Percentiles rank a stretch among this genome's conserved stretches.
phyloP scores from a whole-genome alignment of 2,113 vertebrate species.

The Amblyornis subalaris region DNA sequence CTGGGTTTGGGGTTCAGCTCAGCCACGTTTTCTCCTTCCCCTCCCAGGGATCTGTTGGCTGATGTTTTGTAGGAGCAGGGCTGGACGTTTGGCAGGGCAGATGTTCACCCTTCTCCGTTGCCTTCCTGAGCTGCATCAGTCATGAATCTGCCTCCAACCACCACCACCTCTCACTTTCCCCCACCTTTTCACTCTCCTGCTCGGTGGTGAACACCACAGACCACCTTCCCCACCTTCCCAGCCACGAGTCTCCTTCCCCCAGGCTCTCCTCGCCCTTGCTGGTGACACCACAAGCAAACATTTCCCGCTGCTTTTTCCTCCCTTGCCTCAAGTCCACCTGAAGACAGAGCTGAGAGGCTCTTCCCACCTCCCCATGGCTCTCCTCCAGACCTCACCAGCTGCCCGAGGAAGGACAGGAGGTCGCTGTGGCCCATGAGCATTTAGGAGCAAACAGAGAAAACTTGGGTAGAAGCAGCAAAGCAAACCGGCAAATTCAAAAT shows the following conservation, averaged over 20 bases:
- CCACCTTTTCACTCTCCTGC: background rate
- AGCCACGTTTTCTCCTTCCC: background rate
- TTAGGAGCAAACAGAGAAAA: background rate
- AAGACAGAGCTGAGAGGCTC: background rate
- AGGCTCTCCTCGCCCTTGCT: background rate
- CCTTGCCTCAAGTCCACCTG: background rate
- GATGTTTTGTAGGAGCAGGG: background rate
- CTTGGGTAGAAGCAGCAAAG: background rate
- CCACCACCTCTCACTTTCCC: background rate
- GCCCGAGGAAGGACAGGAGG: accelerated
- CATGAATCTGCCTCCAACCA: background rate
- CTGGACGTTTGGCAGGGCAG: background rate
- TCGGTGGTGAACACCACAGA: background rate
- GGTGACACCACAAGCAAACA: background rate
- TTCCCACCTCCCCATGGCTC: background rate
- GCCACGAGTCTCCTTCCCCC: background rate
- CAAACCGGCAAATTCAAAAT: background rate
- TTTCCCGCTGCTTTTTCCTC: background rate
- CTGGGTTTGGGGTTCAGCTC: background rate
- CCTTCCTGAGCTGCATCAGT: background rate
- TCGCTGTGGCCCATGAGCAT: accelerated
- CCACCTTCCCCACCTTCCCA: background rate
- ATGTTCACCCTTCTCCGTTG: background rate
- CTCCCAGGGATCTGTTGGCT: background rate
- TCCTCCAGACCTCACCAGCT: background rate